Evolutionary conservation across 2,888 invertebrate species (phyloP).

Genomic region (Torymus auratus): DNA sequence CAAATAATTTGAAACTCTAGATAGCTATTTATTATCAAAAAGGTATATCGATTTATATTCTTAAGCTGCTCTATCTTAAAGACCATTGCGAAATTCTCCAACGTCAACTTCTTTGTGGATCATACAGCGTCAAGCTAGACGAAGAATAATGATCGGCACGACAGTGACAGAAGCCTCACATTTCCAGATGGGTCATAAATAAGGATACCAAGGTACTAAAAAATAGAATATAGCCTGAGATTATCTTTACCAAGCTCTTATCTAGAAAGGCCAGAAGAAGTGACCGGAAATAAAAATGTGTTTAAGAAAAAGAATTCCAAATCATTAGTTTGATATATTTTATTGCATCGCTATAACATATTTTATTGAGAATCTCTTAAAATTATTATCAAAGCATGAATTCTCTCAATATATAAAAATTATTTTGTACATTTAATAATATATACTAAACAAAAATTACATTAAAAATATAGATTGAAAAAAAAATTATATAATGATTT

Average conservation of each 20-base stretch:
- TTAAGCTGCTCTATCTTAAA: constrained; percentile 34
- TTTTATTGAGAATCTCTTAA: too few species aligned
- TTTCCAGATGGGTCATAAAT: constrained; percentile 60
- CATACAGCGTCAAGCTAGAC: constrained; percentile 30
- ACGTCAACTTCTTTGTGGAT: constrained; percentile 40
- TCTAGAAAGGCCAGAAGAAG: neutral
- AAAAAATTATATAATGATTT: too few species aligned
- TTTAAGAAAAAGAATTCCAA: too few species aligned
- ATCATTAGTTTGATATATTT: too few species aligned
- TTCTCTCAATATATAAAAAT: too few species aligned
- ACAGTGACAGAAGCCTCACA: constrained; percentile 54
- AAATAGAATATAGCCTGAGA: constrained; percentile 11
- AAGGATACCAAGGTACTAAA: constrained; percentile 56
- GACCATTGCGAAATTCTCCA: constrained; percentile 6
- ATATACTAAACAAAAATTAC: too few species aligned
- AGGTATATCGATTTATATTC: constrained; percentile 38
- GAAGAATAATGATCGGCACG: constrained; percentile 43
- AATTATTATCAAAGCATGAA: too few species aligned
- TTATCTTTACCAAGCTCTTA: constrained; percentile 19
- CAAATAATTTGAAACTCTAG: neutral
- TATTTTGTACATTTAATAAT: too few species aligned
- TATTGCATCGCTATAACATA: too few species aligned
- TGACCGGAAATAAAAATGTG: neutral
- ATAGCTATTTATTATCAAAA: constrained; percentile 27
- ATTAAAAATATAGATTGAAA: too few species aligned